A percentile compares a stretch with the other conserved stretches of the same genome.
phyloP scores from a whole-genome alignment of 1,140 invertebrate species.

The Brachionus koreanus region DNA sequence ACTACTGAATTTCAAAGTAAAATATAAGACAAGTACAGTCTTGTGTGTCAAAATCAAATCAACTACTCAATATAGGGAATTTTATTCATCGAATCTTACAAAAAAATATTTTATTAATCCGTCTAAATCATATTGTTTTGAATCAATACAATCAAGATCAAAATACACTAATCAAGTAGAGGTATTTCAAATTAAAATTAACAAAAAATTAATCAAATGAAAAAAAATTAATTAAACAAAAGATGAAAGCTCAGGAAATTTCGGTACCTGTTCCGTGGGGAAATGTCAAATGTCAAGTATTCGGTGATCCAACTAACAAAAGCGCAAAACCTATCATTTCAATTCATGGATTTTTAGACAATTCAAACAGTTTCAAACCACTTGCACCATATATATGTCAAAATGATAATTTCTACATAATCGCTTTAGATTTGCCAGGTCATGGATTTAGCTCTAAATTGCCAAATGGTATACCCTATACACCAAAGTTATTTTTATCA shows the following conservation, averaged over 20 bases:
- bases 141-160: background rate
- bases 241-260: conserved; percentile 21
- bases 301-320: conserved; percentile 26
- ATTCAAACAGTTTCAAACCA: conserved; percentile 42
- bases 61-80: background rate
- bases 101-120: background rate
- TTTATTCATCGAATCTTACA: background rate
- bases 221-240: background rate
- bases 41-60: background rate
- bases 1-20: background rate
- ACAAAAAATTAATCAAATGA: background rate
- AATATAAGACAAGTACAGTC: background rate
- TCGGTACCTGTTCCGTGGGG: conserved; percentile 38
- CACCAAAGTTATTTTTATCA: conserved; percentile 25
- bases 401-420: conserved; percentile 7
- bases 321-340: background rate
- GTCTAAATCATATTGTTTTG: background rate
- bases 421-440: conserved; percentile 32
- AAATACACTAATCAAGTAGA: background rate
- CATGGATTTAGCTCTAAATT: conserved; percentile 43
- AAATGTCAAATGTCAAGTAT: conserved; percentile 27
- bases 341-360: conserved; percentile 39
- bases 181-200: conserved; percentile 2
- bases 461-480: conserved; percentile 24
- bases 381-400: conserved; percentile 20